Evolutionary conservation across 2,888 invertebrate species (phyloP), one percentile per base, ranked within the genome.

Genomic region (Caenorhabditis zanzibari): DNA sequence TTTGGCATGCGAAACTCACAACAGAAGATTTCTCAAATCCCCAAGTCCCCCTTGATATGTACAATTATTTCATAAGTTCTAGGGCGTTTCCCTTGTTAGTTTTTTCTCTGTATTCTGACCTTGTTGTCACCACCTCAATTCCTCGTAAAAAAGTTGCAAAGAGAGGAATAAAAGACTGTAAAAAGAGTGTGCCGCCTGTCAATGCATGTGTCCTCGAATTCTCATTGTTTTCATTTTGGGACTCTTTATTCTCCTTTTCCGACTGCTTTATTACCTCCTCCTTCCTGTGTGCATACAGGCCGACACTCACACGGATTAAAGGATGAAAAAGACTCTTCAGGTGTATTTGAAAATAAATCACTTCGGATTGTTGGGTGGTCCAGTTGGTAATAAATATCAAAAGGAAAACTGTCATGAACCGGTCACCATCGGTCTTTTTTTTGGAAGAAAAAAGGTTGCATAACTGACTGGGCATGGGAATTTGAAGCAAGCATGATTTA

Each of bases 131-230:
- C 72, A 59, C 72, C 72, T 77, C 61, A 69, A 69, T 69, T 69
- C 38, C 61, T 79, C 79, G 38, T 79, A 79, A 79, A 77, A 77
- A 79, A 72, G 79, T 79, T 79, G 54, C 54, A 54, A 54, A 54
- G 7, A 68, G 24, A 52, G 28, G 24, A 38, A 54, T 64, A 72
- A 56, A 64, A 56, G 63, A 71, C 52, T 49, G 61, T 56, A 58
- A 52, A 69, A 61, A 61, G 69, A 61, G 69, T 59, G 76, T 68
- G 76, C 75, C 68, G 76, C 59, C 68, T 32, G 64, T 56, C 56
- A n/a, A 19, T 10, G 12, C 44, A 28, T 22, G 19, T 58, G 66
- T 58, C 66, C 66, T 58, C 64, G 58, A 32, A 59, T 44, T 44
- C 24, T 59, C 71, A 79, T 79, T 79, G 79, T 79, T 79, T 79